Percentiles rank a stretch among this genome's conserved stretches.
Conservation (phyloP, 2,888 invertebrate genomes). For the Rotaria socialis region DNA sequence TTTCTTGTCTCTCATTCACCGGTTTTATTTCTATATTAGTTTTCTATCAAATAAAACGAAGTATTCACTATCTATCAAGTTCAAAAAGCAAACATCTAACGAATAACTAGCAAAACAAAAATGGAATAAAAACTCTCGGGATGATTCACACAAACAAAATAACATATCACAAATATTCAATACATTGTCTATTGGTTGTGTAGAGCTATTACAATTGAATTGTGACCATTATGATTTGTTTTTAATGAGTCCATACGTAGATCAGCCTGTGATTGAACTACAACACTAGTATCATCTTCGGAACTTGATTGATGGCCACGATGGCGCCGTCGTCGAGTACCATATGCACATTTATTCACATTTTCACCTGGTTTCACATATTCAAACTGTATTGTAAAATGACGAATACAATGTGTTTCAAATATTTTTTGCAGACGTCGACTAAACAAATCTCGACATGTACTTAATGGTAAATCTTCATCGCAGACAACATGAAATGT, state of each 20-base stretch:
- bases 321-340: not conserved
- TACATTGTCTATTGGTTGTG: not conserved
- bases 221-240: not conserved
- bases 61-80: not conserved
- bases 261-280: not conserved
- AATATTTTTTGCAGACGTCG: not conserved
- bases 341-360: not conserved
- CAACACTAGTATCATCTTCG: not conserved
- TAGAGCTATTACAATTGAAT: not conserved
- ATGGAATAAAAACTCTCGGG: not conserved
- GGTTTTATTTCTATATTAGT: not conserved
- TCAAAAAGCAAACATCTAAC: not conserved
- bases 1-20: not conserved
- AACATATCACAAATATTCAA: not conserved
- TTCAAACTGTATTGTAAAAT: conserved; percentile 30
- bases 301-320: conserved; percentile 8
- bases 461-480: conserved; percentile 22
- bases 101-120: not conserved
- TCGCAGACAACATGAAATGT: conserved; percentile 27
- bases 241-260: not conserved
- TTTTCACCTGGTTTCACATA: not conserved
- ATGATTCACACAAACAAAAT: not conserved
- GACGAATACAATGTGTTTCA: conserved; percentile 27
- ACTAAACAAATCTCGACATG: not conserved
- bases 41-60: not conserved